These are phyloP conservation scores for Tapirus terrestris DNA, from an alignment of 2,113 vertebrate species.

Conservation along the genomic window DNA sequence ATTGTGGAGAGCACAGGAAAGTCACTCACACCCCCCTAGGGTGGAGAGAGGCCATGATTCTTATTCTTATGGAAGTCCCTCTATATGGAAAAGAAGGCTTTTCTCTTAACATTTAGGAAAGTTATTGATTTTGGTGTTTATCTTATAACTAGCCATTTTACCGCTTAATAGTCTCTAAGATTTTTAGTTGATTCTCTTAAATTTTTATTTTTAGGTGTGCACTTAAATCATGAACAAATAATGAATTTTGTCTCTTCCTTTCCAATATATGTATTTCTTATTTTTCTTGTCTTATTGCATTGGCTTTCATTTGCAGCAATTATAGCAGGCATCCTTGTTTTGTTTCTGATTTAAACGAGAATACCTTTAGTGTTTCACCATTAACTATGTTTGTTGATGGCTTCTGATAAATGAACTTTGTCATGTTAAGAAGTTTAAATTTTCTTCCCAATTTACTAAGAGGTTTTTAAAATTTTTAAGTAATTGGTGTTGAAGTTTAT, in stretches of 20 bases:
- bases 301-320: background rate
- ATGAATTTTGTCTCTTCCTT: conserved; percentile 10
- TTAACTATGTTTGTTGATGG: background rate
- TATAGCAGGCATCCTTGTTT: background rate
- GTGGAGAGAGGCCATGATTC: background rate
- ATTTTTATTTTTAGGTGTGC: conserved; percentile 52
- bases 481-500: conserved; percentile 9
- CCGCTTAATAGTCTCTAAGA: background rate
- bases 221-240: background rate
- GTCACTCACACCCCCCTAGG: background rate
- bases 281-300: conserved; percentile 62
- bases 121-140: background rate
- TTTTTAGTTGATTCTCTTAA: conserved; percentile 33
- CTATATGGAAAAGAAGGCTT: background rate
- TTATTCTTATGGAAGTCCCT: background rate
- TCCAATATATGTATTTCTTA: background rate
- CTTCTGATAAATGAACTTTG: conserved; percentile 26
- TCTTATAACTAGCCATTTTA: background rate
- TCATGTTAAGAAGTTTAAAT: conserved; percentile 14
- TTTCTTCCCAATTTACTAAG: background rate
- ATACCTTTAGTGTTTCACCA: background rate
- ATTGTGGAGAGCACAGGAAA: background rate
- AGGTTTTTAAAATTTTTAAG: background rate
- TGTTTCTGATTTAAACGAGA: conserved; percentile 15
- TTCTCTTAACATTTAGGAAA: background rate